Conservation (phyloP, 2,888 invertebrate genomes). For the Pachymerium ferrugineum region DNA sequence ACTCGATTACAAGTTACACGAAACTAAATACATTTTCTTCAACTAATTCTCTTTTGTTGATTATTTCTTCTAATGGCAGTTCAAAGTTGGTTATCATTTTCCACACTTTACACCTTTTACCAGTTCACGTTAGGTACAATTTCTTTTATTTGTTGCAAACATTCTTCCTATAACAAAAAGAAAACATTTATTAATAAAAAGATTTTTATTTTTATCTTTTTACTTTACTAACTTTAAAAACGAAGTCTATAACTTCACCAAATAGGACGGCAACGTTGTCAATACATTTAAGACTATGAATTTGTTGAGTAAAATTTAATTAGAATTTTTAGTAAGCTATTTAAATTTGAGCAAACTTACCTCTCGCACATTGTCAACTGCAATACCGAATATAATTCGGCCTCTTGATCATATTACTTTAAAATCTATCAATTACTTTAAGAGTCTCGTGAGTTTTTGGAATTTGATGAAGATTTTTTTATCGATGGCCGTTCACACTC, state of each 20-base stretch:
- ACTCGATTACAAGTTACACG: slow-evolving; percentile 55
- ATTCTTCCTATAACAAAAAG: slow-evolving; percentile 42
- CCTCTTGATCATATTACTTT: slow-evolving; percentile 16
- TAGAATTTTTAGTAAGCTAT: neutral
- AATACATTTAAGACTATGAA: slow-evolving; percentile 43
- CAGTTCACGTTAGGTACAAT: slow-evolving; percentile 45
- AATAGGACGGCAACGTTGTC: slow-evolving; percentile 47
- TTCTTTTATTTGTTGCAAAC: slow-evolving; percentile 42
- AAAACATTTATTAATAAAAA: neutral
- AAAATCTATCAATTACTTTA: too few species aligned
- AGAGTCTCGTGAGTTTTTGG: neutral
- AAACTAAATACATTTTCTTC: slow-evolving; percentile 46
- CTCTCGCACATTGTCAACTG: neutral
- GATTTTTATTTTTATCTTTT: neutral
- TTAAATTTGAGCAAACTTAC: slow-evolving; percentile 12
- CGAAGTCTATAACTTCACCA: slow-evolving; percentile 38
- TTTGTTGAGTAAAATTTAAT: slow-evolving; percentile 40
- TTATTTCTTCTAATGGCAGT: neutral
- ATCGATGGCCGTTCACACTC: neutral
- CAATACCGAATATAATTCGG: slow-evolving; percentile 20
- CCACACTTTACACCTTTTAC: slow-evolving; percentile 47
- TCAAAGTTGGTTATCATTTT: slow-evolving; percentile 34
- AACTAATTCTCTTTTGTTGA: neutral
- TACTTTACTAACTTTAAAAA: neutral
- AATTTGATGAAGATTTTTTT: neutral